Evolutionary conservation across 1,140 invertebrate species (phyloP).

Genomic region (Camponotus pennsylvanicus): DNA sequence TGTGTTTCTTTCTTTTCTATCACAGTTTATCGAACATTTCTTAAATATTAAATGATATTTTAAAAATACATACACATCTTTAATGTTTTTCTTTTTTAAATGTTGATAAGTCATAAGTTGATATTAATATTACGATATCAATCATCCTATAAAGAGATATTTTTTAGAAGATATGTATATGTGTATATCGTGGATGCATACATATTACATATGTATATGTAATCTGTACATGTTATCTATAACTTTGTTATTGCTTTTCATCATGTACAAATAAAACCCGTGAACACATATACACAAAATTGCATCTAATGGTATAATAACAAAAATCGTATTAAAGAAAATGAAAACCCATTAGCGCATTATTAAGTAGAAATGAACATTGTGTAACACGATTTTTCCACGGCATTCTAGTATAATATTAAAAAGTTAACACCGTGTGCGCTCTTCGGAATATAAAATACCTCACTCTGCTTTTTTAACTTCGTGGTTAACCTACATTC

Average conservation of each 20-base stretch:
- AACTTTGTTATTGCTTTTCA: neutral
- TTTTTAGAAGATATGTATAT: neutral
- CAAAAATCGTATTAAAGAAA: conserved; percentile 1
- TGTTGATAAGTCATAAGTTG: neutral
- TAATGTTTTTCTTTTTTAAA: neutral
- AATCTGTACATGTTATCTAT: too few species aligned
- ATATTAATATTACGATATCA: neutral
- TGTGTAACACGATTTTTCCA: neutral
- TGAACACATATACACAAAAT: too few species aligned
- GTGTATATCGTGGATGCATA: too few species aligned
- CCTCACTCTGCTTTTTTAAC: conserved; percentile 45
- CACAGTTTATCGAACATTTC: neutral
- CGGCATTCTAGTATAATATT: conserved; percentile 46
- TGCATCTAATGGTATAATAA: neutral
- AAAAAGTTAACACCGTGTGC: conserved; percentile 34
- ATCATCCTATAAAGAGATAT: neutral
- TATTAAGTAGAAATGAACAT: conserved; percentile 44
- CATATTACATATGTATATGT: neutral
- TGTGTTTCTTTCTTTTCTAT: neutral
- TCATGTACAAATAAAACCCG: neutral
- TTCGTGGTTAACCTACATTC: conserved; percentile 62
- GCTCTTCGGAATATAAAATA: conserved; percentile 58
- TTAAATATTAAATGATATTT: conserved; percentile 8
- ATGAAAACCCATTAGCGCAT: neutral
- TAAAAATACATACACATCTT: neutral